Evolutionary conservation across 2,113 vertebrate genomes (phyloP).

Genomic region (Cichladusa arquata): DNA sequence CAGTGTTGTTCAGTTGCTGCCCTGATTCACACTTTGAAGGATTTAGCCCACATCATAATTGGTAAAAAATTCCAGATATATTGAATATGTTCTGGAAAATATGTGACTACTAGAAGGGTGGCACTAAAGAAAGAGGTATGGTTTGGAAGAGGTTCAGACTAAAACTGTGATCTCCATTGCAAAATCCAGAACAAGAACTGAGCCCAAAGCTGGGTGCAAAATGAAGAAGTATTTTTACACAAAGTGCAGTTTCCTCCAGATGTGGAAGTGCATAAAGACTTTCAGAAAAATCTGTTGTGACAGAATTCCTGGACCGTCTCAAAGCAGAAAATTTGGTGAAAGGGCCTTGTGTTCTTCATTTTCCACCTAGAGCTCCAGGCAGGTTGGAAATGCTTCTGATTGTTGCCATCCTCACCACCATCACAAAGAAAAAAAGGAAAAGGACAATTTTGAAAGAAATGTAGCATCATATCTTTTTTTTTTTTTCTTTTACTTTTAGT

Average conservation of each 20-base stretch:
- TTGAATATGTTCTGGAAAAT: not conserved
- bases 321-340: not conserved
- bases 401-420: not conserved
- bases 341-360: not conserved
- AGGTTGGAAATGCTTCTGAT: not conserved
- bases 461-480: not conserved
- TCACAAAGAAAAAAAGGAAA: not conserved
- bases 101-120: not conserved
- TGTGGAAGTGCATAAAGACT: not conserved
- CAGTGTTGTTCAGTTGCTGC: not conserved
- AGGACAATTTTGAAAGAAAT: not conserved
- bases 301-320: not conserved
- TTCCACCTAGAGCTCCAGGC: not conserved
- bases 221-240: not conserved
- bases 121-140: not conserved
- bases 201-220: not conserved
- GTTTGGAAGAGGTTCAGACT: not conserved
- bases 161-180: not conserved
- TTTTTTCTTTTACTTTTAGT: no score
- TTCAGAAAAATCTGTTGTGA: not conserved
- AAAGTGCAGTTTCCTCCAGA: not conserved
- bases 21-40: not conserved
- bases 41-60: not conserved
- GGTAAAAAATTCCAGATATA: not conserved
- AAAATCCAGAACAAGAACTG: not conserved